phyloP scores from a whole-genome alignment of 2,888 invertebrate genomes.

The Colostygia pectinataria region DNA sequence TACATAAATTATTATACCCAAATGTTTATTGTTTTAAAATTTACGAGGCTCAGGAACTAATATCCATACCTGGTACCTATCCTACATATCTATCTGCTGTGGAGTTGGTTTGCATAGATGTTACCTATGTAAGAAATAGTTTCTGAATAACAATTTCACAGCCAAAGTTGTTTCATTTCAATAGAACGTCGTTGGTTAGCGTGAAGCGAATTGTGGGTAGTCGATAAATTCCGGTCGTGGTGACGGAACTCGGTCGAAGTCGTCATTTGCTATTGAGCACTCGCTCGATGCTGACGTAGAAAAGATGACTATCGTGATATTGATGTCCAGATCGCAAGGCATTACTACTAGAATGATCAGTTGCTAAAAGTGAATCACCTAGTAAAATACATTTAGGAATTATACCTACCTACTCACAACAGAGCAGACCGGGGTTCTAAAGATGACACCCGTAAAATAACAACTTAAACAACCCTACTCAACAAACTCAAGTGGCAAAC shows the following conservation, averaged over 20 bases:
- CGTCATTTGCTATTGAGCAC: conserved; percentile 54
- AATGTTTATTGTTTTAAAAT: conserved; percentile 37
- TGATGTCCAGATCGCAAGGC: too few relatives aligned
- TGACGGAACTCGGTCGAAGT: conserved; percentile 57
- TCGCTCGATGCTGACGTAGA: conserved; percentile 37
- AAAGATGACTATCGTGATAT: too few relatives aligned
- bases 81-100: too few relatives aligned
- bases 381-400: too few relatives aligned
- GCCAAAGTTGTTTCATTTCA: conserved; percentile 44
- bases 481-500: conserved; percentile 27
- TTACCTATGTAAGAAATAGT: too few relatives aligned
- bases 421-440: conserved; percentile 2
- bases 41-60: conserved; percentile 33
- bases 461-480: conserved; percentile 31
- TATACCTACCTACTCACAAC: neutral
- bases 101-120: too few relatives aligned
- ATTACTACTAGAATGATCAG: too few relatives aligned
- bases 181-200: conserved; percentile 43
- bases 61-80: too few relatives aligned
- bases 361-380: too few relatives aligned
- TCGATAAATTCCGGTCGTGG: conserved; percentile 60
- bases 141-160: conserved; percentile 41
- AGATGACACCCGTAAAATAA: conserved; percentile 28
- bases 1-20: conserved; percentile 28
- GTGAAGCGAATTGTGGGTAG: conserved; percentile 58